Evolutionary conservation across 1,140 invertebrate species (phyloP), one percentile per base, ranked within the genome.

Genomic region (Aethina tumida): DNA sequence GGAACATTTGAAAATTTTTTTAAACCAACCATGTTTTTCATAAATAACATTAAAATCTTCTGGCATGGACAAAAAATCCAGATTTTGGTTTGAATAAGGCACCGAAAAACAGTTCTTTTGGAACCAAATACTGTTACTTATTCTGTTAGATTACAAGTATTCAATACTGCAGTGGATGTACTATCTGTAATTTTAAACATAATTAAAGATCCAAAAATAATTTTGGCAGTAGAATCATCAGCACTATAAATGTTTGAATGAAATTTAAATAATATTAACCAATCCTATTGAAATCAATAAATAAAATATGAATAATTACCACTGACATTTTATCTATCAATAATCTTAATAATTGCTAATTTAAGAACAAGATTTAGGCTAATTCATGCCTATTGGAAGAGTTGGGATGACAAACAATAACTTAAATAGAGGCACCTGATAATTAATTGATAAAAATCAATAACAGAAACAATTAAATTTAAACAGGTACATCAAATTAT

Each of bases 31-130:
- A 18, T 30, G 35, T 35, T 37, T 35, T 26, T 37, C 35, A 18
- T n/a, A n/a, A n/a, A n/a, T n/a, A n/a, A n/a, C n/a, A 28, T 26
- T 37, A 26, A 5, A 26, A 18, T 35, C 31, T 28, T 28, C 17
- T 30, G 27, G 22, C 31, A 26, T 39, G 36, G 36, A 31, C 18
- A 39, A 38, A 35, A 35, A 27, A 12, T 30, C 36, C 36, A 39
- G 36, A 39, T 29, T 39, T 28, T 2, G 36, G 36, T 30, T n/a
- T n/a, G n/a, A 33, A 33, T 44, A 44, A 44, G 42, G 42, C 42
- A 44, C 42, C 30, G 29, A 24, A 17, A 34, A 14, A 44, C 35
- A 39, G 42, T 44, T 44, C 36, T 37, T 39, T 44, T 44, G 36
- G 42, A 44, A 44, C 42, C 30, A 40, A 40, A 39, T 39, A 39